phyloP scores from a whole-genome alignment of 2,113 vertebrate species.

The Leucopternis melanops region DNA sequence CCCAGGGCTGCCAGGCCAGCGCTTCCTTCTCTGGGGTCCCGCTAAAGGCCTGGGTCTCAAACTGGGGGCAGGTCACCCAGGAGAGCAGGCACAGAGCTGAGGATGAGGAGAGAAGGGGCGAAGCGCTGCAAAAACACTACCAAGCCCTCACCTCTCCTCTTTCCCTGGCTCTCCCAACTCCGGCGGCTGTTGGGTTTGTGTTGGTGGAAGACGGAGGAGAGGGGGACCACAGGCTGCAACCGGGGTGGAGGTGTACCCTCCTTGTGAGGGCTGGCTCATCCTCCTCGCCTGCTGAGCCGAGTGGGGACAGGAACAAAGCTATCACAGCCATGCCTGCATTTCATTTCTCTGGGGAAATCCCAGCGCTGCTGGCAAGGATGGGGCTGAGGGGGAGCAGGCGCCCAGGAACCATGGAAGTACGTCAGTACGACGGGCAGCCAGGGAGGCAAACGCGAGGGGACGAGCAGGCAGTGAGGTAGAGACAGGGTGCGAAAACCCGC shows the following conservation, averaged over 20 bases:
- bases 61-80: background rate
- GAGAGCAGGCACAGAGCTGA: background rate
- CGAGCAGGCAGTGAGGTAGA: background rate
- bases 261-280: background rate
- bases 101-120: background rate
- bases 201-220: background rate
- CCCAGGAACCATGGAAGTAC: background rate
- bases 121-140: background rate
- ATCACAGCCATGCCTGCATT: background rate
- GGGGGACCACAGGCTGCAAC: background rate
- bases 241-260: background rate
- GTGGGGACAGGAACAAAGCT: background rate
- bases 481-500: background rate
- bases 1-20: background rate
- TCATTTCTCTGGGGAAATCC: background rate
- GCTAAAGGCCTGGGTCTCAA: background rate
- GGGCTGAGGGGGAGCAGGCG: no score
- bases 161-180: background rate
- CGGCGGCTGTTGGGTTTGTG: background rate
- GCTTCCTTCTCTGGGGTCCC: background rate
- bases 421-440: background rate
- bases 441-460: background rate
- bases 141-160: background rate
- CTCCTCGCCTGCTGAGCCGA: background rate
- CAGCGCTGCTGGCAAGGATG: background rate